Evolutionary conservation across 2,113 vertebrate species (phyloP).

Genomic region (Colinus virginianus): DNA sequence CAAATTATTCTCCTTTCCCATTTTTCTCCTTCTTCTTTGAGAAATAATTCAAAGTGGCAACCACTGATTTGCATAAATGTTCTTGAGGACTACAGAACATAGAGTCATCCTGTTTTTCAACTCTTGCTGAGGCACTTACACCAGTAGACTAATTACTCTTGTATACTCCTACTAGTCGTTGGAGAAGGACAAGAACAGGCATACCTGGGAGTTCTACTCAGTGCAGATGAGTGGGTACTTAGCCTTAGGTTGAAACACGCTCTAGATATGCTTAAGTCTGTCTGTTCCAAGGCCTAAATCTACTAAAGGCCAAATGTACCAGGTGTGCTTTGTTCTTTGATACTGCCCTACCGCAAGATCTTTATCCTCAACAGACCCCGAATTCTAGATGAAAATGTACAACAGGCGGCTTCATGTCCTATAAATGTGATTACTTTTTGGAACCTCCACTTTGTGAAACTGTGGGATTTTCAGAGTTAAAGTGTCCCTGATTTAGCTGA

Average conservation of each 20-base stretch:
- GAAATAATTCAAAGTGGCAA: not conserved
- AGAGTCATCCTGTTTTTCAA: slow-evolving; percentile 9
- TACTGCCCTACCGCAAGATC: not conserved
- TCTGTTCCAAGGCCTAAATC: not conserved
- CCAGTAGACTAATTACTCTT: not conserved
- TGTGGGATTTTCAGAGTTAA: not conserved
- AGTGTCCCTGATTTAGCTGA: not conserved
- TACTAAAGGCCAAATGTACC: accelerated
- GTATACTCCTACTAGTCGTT: not conserved
- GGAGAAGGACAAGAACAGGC: not conserved
- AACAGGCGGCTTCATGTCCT: not conserved
- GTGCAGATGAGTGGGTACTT: not conserved
- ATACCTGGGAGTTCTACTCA: not conserved
- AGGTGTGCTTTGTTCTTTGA: not conserved
- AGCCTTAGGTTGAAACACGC: not conserved
- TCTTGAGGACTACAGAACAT: slow-evolving; percentile 1
- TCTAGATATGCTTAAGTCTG: not conserved
- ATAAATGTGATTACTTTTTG: not conserved
- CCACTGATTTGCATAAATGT: not conserved
- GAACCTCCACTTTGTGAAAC: not conserved
- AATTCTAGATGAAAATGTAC: not conserved
- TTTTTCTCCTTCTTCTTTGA: slow-evolving; percentile 10
- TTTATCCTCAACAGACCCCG: not conserved
- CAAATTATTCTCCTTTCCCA: slow-evolving; percentile 7
- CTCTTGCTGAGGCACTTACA: not conserved